Percentiles rank a stretch among this genome's conserved stretches.
These are phyloP conservation scores for Enteromius treurensis DNA, from an alignment of 2,797 vertebrate species.

Conservation along the genomic window DNA sequence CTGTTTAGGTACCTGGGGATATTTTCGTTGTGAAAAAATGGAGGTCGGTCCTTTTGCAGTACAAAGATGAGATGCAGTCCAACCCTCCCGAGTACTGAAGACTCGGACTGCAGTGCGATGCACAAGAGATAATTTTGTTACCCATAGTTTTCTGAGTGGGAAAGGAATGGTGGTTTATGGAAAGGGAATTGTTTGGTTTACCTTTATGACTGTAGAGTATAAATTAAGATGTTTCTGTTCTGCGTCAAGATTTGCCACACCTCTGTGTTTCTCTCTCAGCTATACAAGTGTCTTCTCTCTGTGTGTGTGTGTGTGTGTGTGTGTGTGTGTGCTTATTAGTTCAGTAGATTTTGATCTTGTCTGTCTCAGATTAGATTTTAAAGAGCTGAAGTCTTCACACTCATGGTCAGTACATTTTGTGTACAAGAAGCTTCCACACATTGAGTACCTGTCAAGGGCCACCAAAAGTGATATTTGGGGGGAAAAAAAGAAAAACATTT, in stretches of 20 bases:
- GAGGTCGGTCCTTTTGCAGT: slow-evolving; percentile 1
- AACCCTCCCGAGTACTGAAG: background rate
- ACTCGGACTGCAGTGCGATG: slow-evolving; percentile 25
- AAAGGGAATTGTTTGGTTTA: slow-evolving; percentile 50
- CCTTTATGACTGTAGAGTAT: slow-evolving; percentile 47
- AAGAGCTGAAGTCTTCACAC: slow-evolving; percentile 72
- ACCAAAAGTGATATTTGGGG: slow-evolving; percentile 61
- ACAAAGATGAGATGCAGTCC: background rate
- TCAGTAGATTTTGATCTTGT: slow-evolving; percentile 30
- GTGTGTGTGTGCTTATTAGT: slow-evolving; percentile 13
- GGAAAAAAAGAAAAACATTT: slow-evolving; percentile 60
- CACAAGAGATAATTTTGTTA: slow-evolving; percentile 47
- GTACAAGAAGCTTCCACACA: slow-evolving; percentile 66
- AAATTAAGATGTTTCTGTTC: slow-evolving; percentile 43
- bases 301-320: background rate
- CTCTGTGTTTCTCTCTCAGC: slow-evolving; percentile 53
- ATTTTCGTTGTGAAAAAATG: slow-evolving; percentile 1
- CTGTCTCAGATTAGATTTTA: slow-evolving; percentile 48
- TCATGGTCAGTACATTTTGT: slow-evolving; percentile 68
- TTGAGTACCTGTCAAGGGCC: slow-evolving; percentile 63
- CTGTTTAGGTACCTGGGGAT: slow-evolving; percentile 8
- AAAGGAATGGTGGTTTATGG: slow-evolving; percentile 18
- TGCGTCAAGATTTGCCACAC: slow-evolving; percentile 45
- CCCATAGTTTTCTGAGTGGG: slow-evolving; percentile 28
- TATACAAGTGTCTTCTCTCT: slow-evolving; percentile 27